phyloP scores from a whole-genome alignment of 2,888 invertebrate genomes.

The Pachliopta kotzebuea region DNA sequence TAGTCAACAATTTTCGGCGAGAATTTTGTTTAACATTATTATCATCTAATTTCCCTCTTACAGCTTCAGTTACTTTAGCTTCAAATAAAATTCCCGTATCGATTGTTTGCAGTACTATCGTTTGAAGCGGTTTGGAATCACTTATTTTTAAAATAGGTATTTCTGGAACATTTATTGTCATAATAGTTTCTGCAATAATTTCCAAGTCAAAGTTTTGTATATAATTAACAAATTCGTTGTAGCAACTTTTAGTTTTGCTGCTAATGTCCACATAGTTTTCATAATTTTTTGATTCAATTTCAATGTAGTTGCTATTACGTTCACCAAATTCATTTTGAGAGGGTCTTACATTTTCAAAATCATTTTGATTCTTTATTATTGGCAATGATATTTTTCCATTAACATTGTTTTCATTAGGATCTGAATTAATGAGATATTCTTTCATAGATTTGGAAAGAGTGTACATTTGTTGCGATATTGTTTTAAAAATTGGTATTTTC shows the following conservation, averaged over 20 bases:
- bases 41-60: slow-evolving; percentile 21
- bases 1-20: neutral
- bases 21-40: neutral
- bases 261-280: neutral
- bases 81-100: slow-evolving; percentile 23
- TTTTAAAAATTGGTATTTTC: slow-evolving; percentile 67
- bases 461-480: slow-evolving; percentile 45
- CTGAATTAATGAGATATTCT: neutral
- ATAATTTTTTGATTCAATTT: neutral
- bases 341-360: neutral
- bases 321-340: neutral
- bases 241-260: neutral
- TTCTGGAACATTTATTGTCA: slow-evolving; percentile 31
- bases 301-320: neutral
- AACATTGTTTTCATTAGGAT: neutral
- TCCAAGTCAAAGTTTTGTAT: slow-evolving; percentile 13
- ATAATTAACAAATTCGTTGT: neutral
- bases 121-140: slow-evolving; percentile 5
- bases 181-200: slow-evolving; percentile 28
- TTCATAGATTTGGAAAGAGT: slow-evolving; percentile 40
- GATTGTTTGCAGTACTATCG: slow-evolving; percentile 5
- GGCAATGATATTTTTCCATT: neutral
- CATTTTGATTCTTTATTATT: neutral
- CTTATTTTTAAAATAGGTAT: slow-evolving; percentile 3
- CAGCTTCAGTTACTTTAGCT: slow-evolving; percentile 31